Evolutionary conservation across 1,140 invertebrate species (phyloP).

Genomic region (Dendroctonus ponderosae): DNA sequence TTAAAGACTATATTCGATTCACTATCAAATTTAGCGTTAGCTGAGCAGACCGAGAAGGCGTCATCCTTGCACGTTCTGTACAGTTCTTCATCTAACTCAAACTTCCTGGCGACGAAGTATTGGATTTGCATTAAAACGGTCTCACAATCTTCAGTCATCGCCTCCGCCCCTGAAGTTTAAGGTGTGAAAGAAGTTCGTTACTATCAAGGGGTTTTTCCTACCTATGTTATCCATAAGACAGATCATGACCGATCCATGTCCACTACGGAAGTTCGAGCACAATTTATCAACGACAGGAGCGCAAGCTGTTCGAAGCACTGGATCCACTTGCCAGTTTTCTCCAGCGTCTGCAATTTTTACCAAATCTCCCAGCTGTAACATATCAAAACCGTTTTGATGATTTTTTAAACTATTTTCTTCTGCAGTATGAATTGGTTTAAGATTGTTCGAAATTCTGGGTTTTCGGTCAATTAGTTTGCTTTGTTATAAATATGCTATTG

Average conservation of each 20-base stretch:
- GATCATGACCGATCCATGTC: slow-evolving; percentile 79
- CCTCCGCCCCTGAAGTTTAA: slow-evolving; percentile 59
- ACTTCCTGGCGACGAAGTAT: slow-evolving; percentile 94
- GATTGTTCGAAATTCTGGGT: neutral
- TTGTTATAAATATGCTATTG: too few species aligned
- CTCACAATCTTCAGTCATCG: slow-evolving; percentile 89
- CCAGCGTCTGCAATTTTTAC: slow-evolving; percentile 80
- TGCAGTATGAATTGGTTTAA: neutral
- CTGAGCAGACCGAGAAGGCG: slow-evolving; percentile 78
- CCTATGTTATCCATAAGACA: slow-evolving; percentile 84
- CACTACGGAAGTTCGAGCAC: slow-evolving; percentile 67
- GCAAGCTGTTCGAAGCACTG: slow-evolving; percentile 82
- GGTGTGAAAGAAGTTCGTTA: too few species aligned
- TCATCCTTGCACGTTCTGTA: slow-evolving; percentile 84
- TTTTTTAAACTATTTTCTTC: too few species aligned
- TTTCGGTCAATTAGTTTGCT: too few species aligned
- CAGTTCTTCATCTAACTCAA: slow-evolving; percentile 86
- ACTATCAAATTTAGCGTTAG: slow-evolving; percentile 70
- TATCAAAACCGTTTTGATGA: neutral
- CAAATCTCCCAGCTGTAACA: slow-evolving; percentile 68
- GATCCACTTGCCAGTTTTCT: slow-evolving; percentile 91
- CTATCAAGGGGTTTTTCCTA: neutral
- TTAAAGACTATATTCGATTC: slow-evolving; percentile 60
- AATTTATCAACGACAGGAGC: slow-evolving; percentile 74
- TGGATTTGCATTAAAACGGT: slow-evolving; percentile 91